phyloP scores from a whole-genome alignment of 2,113 vertebrate genomes.

The Passer domesticus region DNA sequence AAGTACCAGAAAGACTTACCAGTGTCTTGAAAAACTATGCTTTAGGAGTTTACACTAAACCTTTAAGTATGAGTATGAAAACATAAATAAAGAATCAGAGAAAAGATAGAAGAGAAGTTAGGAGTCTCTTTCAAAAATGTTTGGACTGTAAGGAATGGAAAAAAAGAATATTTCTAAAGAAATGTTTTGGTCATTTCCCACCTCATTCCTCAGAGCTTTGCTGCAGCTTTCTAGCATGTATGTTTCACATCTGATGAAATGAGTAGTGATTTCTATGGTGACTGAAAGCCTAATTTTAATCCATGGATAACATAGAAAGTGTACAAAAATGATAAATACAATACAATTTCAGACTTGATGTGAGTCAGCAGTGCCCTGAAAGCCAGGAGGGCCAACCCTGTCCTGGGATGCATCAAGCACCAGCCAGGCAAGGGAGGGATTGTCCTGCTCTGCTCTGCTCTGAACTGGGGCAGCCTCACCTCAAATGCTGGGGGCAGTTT shows the following conservation, averaged over 20 bases:
- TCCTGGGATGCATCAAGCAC: background rate
- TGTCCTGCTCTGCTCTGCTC: background rate
- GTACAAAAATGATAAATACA: background rate
- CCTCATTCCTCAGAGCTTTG: background rate
- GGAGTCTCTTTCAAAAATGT: background rate
- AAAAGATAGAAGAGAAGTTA: background rate
- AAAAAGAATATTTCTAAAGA: background rate
- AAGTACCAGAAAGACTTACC: background rate
- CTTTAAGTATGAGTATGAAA: background rate
- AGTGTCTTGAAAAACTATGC: background rate
- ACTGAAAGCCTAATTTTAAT: background rate
- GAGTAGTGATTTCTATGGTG: background rate
- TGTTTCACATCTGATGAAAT: background rate
- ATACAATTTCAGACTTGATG: background rate
- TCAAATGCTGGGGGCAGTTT: accelerated
- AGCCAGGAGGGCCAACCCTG: background rate
- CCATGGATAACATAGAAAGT: background rate
- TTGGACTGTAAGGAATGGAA: background rate
- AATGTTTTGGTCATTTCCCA: background rate
- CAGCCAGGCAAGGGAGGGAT: background rate
- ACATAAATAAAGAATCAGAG: background rate
- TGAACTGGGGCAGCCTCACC: background rate
- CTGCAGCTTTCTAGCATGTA: background rate
- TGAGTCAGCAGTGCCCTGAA: background rate
- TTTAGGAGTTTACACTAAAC: background rate